Conservation (phyloP, 2,113 vertebrate species). For the Podarcis raffonei region DNA sequence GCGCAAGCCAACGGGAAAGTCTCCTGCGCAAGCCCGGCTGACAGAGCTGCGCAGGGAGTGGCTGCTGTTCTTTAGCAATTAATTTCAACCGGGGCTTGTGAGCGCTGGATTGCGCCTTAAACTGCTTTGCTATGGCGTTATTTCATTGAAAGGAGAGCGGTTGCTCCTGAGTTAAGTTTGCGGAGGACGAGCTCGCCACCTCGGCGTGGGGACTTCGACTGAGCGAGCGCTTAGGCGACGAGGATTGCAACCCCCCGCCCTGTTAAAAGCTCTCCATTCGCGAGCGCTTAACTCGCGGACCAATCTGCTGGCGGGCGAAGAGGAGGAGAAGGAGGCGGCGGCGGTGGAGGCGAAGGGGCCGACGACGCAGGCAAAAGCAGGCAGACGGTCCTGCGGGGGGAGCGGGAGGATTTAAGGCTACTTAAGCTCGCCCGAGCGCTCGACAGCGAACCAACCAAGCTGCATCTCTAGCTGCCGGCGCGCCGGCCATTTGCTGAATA, state of each 20-base stretch:
- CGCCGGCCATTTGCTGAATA: constrained; percentile 71
- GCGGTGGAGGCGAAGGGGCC: constrained; percentile 8
- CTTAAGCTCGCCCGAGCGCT: constrained; percentile 16
- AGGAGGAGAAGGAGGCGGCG: background rate
- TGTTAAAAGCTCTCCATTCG: background rate
- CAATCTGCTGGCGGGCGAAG: background rate
- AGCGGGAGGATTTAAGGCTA: constrained; percentile 31
- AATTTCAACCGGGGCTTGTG: background rate
- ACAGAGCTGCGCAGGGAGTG: background rate
- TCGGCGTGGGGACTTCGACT: background rate
- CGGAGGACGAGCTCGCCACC: background rate
- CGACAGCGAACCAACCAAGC: constrained; percentile 37
- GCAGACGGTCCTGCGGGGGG: constrained; percentile 53
- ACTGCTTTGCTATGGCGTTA: background rate
- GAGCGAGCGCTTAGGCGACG: constrained; percentile 4
- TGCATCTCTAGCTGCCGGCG: constrained; percentile 45
- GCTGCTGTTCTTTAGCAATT: background rate
- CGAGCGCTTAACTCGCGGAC: constrained; percentile 15
- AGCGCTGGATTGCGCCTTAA: background rate
- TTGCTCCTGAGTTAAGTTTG: background rate
- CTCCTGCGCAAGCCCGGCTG: background rate
- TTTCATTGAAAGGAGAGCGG: background rate
- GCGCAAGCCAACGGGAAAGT: background rate
- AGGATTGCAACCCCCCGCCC: background rate
- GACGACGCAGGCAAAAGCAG: constrained; percentile 24